phyloP scores from a whole-genome alignment of 2,797 vertebrate species.

The Ctenopoma multispine region DNA sequence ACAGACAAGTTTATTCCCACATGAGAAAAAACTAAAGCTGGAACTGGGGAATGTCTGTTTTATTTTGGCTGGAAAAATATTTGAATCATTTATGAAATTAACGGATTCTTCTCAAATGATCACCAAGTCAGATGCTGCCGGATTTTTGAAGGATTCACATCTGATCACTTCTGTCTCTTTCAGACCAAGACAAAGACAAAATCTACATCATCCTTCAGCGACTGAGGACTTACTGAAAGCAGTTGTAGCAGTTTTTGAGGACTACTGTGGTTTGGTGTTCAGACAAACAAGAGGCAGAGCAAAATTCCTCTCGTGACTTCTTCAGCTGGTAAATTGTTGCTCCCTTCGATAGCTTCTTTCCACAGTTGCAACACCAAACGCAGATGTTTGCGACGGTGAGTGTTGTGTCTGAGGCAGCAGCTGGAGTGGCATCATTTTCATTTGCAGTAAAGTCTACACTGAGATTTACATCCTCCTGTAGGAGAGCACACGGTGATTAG shows the following conservation, averaged over 20 bases:
- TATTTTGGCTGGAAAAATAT: too few species aligned
- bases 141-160: too few species aligned
- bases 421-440: constrained; percentile 66
- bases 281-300: constrained; percentile 89
- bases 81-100: too few species aligned
- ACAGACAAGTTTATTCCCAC: too few species aligned
- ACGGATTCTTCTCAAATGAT: too few species aligned
- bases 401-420: constrained; percentile 10
- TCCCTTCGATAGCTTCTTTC: constrained; percentile 87
- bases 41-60: too few species aligned
- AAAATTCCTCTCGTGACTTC: constrained; percentile 89
- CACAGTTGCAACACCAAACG: constrained; percentile 86
- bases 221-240: constrained; percentile 86
- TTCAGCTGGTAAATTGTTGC: constrained; percentile 89
- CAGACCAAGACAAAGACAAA: too few species aligned
- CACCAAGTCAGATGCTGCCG: too few species aligned
- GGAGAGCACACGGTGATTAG: background rate
- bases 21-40: too few species aligned
- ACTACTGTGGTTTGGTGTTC: constrained; percentile 9
- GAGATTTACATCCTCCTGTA: constrained; percentile 88
- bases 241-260: constrained; percentile 90
- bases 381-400: constrained; percentile 66
- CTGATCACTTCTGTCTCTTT: too few species aligned
- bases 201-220: too few species aligned
- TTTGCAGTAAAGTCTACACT: constrained; percentile 88